Base-by-base conservation (phyloP, 2,797 vertebrate genomes). In the Leptatherina wallacei region DNA sequence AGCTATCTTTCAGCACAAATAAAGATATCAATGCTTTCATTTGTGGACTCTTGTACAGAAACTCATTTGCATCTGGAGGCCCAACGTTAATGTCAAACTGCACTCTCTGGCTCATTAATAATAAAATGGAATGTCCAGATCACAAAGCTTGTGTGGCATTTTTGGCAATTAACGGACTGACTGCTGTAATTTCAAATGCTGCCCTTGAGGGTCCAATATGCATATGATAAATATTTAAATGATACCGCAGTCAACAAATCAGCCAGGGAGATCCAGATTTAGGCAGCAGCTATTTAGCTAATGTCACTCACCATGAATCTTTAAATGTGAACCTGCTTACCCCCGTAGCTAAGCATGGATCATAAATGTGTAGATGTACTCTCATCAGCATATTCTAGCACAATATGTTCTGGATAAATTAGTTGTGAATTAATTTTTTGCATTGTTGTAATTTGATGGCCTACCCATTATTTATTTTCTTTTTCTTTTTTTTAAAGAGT, bases 211-310 rank as follows among this genome's bases (percentile, higher is more conserved):
- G 85, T 88, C 82, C 80, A 87, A 93, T 93, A 90, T 92, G 90
- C 88, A 92, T 88, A 86, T 87, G 85, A 92, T 95, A 92, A 94
- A 94, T 94, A 94, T 94, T 94, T 91, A 93, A 95, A 94, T 88
- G 73, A 81, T 88, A 85, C 77, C 76, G 86, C 87, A 88, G 88
- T 91, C 87, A 89, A 89, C 86, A 91, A 91, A 86, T 89, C 86
- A 91, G 85, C 65, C 78, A 60, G 70, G 14, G 65, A 82, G 69
- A 87, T 84, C 68, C 78, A 78, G 78, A 85, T 86, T 87, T 72
- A 80, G 73, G 84, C 81, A n/a, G 76, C 57, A 83, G 85, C 80
- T 89, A 73, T 86, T 89, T 89, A 90, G 84, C 75, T 75, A 38
- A 33, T 81, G 85, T 91, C 85, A 82, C 69, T 90, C 87, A 83